Conservation (phyloP, 2,797 vertebrate genomes). For the Synaphobranchus kaupii region DNA sequence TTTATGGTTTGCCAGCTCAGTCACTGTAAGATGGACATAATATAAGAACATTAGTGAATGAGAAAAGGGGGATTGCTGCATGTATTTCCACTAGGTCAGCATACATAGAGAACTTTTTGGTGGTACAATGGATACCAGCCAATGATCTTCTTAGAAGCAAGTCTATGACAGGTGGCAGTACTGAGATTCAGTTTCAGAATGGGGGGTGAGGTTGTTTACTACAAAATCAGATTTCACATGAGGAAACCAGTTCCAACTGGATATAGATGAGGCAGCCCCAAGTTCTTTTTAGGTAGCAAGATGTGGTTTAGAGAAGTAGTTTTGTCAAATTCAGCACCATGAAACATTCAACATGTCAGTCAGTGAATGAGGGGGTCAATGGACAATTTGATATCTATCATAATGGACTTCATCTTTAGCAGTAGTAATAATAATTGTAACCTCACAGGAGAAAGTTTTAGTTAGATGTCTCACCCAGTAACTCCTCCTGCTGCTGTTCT, state of each 20-base stretch:
- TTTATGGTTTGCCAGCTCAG: not conserved
- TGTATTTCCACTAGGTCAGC: not conserved
- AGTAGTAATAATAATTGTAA: not conserved
- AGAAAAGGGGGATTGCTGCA: not conserved
- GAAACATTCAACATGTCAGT: not conserved
- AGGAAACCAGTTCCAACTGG: constrained; percentile 17
- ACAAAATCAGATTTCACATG: not conserved
- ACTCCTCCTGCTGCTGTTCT: too few species aligned
- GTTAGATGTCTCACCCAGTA: too few species aligned
- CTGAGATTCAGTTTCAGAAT: constrained; percentile 24
- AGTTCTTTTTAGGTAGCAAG: not conserved
- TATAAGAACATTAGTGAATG: not conserved
- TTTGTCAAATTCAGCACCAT: not conserved
- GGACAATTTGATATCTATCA: not conserved
- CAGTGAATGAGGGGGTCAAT: not conserved
- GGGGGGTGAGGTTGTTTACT: constrained; percentile 33
- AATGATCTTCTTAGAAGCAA: not conserved
- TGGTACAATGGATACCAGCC: not conserved
- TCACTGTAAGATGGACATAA: not conserved
- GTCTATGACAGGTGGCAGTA: not conserved
- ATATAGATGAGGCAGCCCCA: not conserved
- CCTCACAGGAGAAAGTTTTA: too few species aligned
- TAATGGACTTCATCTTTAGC: not conserved
- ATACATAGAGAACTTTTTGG: not conserved
- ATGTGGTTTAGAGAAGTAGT: not conserved